Evolutionary conservation across 2,888 invertebrate species (phyloP).

Genomic region (Gymnosoma rotundatum): DNA sequence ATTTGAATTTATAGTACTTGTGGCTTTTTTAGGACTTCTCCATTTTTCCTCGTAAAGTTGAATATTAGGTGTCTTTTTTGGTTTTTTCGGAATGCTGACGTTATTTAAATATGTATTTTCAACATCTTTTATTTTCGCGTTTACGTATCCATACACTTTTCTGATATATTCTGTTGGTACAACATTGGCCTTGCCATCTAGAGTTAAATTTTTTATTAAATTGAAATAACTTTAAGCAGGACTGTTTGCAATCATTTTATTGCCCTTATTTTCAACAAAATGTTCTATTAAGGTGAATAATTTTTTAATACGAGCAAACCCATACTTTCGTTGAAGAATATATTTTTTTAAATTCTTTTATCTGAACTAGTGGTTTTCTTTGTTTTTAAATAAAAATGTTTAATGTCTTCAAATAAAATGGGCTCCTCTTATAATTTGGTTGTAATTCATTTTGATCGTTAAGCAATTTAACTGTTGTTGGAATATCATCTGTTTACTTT

Average conservation of each 20-base stretch:
- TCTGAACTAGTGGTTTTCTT: background rate
- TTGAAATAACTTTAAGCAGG: constrained; percentile 10
- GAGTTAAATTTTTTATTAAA: constrained; percentile 2
- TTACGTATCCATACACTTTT: background rate
- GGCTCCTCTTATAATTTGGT: background rate
- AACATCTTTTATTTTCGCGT: background rate
- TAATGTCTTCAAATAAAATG: background rate
- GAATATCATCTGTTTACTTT: background rate
- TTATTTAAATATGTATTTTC: background rate
- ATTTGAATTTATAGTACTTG: background rate
- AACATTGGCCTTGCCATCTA: background rate
- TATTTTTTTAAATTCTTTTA: background rate
- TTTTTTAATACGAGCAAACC: background rate
- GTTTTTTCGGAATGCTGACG: background rate
- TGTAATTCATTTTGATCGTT: background rate
- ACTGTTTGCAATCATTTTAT: background rate
- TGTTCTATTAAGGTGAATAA: background rate
- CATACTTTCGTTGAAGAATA: background rate
- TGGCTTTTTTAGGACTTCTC: background rate
- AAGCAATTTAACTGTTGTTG: background rate
- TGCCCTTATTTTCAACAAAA: background rate
- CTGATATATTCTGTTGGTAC: background rate
- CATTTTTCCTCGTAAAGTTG: background rate
- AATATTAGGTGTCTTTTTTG: background rate
- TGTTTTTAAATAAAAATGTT: background rate